Percentiles rank a stretch among this genome's conserved stretches.
Evolutionary conservation across 1,140 invertebrate genomes (phyloP).

Genomic region (Drosophila lowei): DNA sequence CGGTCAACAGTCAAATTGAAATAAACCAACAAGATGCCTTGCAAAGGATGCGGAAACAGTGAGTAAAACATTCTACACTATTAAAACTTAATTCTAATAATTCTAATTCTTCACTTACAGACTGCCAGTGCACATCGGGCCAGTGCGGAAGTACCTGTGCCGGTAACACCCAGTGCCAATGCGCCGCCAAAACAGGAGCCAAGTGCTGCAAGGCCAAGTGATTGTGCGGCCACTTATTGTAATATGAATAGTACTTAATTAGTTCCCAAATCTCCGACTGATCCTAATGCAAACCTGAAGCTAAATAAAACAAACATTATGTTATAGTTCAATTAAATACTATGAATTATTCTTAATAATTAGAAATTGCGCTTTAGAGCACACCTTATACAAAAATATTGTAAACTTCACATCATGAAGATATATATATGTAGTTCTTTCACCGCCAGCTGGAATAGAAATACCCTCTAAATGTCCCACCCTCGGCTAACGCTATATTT

Average conservation of each 20-base stretch:
- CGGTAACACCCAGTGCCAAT: constrained; percentile 63
- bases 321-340: background rate
- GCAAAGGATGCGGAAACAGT: constrained; percentile 75
- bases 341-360: too few species aligned
- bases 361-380: too few species aligned
- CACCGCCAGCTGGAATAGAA: too few species aligned
- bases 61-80: constrained; percentile 16
- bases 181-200: constrained; percentile 38
- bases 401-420: too few species aligned
- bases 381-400: too few species aligned
- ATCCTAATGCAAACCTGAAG: background rate
- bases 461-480: too few species aligned
- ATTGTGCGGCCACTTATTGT: constrained; percentile 2
- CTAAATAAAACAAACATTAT: constrained; percentile 17
- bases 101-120: constrained; percentile 12
- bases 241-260: constrained; percentile 3
- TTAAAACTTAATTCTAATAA: constrained; percentile 8
- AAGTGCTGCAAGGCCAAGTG: constrained; percentile 64
- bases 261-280: constrained; percentile 14
- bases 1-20: background rate
- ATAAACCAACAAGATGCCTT: constrained; percentile 54
- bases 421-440: too few species aligned
- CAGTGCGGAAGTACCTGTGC: constrained; percentile 62
- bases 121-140: constrained; percentile 67
- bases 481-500: too few species aligned